Percentiles rank a stretch among this genome's conserved stretches.
phyloP scores from a whole-genome alignment of 2,888 invertebrate species.

The Acanthosepion esculentum region DNA sequence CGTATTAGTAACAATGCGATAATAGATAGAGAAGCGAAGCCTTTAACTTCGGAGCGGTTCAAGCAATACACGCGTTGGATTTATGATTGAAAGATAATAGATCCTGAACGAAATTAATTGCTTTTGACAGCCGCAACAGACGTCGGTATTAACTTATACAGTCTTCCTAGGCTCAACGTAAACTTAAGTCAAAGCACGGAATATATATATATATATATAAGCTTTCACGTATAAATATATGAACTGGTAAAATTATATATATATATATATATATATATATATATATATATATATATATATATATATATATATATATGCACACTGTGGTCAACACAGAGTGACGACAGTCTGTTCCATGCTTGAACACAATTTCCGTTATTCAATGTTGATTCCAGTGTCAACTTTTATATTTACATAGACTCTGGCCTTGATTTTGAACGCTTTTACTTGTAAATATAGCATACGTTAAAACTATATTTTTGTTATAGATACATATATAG shows the following conservation, averaged over 20 bases:
- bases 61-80: neutral
- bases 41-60: neutral
- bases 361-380: too few species aligned
- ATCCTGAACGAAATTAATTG: neutral
- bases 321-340: too few species aligned
- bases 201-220: neutral
- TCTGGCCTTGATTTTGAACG: too few species aligned
- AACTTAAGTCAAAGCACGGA: neutral
- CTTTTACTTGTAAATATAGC: too few species aligned
- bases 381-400: too few species aligned
- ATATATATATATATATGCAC: too few species aligned
- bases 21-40: neutral
- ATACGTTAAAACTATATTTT: too few species aligned
- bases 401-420: too few species aligned
- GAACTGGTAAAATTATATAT: too few species aligned
- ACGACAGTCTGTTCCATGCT: too few species aligned
- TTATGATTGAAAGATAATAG: conserved; percentile 6
- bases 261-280: neutral
- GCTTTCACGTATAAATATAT: too few species aligned
- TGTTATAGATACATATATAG: too few species aligned
- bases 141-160: neutral
- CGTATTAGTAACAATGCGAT: neutral
- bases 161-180: neutral
- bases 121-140: neutral
- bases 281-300: neutral